Evolutionary conservation across 2,797 vertebrate genomes (phyloP).

Genomic region (Pseudochirops cupreus): DNA sequence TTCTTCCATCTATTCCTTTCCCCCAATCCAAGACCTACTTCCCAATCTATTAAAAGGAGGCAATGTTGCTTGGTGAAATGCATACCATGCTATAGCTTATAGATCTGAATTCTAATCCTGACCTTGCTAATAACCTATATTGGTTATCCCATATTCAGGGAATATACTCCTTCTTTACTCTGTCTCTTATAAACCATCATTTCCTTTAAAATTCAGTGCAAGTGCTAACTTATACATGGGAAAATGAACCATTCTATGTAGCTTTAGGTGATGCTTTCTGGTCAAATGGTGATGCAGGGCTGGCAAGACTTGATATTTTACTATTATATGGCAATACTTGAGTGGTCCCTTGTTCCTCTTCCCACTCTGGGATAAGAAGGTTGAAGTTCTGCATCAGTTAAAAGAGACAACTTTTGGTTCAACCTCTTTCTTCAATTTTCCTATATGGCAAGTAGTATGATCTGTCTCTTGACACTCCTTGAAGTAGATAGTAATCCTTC

Average conservation of each 20-base stretch:
- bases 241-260: not conserved
- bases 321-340: not conserved
- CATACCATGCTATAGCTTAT: not conserved
- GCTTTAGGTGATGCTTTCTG: not conserved
- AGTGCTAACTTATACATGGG: not conserved
- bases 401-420: not conserved
- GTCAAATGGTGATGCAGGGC: not conserved
- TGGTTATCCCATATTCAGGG: not conserved
- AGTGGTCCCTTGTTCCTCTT: not conserved
- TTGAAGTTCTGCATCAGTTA: not conserved
- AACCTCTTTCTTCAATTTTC: not conserved
- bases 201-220: not conserved
- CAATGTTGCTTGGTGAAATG: not conserved
- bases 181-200: not conserved
- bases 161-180: not conserved
- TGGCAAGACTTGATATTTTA: not conserved
- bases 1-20: conserved; percentile 22
- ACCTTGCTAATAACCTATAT: not conserved
- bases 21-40: conserved; percentile 2
- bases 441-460: not conserved
- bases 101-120: not conserved
- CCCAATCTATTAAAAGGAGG: not conserved
- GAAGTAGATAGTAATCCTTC: not conserved
- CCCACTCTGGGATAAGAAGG: not conserved
- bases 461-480: not conserved